Base-by-base conservation (phyloP, 2,113 vertebrate species). In the Origma solitaria region DNA sequence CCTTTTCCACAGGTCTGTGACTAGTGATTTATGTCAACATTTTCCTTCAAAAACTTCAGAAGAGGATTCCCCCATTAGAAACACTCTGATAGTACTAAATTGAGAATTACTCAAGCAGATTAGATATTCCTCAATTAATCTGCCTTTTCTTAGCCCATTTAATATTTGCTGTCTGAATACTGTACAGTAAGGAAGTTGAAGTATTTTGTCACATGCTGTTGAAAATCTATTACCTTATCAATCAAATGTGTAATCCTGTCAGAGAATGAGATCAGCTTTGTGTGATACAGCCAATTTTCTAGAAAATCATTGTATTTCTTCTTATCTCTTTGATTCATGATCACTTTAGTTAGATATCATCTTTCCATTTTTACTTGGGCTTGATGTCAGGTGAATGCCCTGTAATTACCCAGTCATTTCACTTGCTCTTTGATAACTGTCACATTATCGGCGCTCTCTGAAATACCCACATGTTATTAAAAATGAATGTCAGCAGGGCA, bases 221-320 rank as follows among this genome's bases (percentile, higher is more conserved):
- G 94, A 92, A 95, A 94, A 92, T 93, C 91, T 95, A 84, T 93
- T 96, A 92, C 92, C 78, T 96, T 94, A 96, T 97, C 96, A 97
- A 97, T 96, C 95, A 96, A 84, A 91, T 45, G 40, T 91, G 69
- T 95, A 95, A 95, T 96, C 83, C 91, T 92, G 91, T 89, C 70
- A 81, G 83, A 51, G 86, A 85, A 61, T 49, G 77, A 95, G 92
- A 95, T 95, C 73, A 25, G 81, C 66, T 79, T 87, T 82, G 61
- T 89, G 73, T 60, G 95, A 96, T 95, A 94, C 37, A 89, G 84
- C 45, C 2, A 38, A 65, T 96, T 92, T 95, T 82, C 78, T 84
- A 71, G 61, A 82, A 94, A 76, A 89, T 92, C 44, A 24, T 45
- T 13, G 11, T 92, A 68, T 92, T 96, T 86, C 47, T 86, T 88